Conservation (phyloP, 2,888 invertebrate species). For the Rugalucina vietnamica region DNA sequence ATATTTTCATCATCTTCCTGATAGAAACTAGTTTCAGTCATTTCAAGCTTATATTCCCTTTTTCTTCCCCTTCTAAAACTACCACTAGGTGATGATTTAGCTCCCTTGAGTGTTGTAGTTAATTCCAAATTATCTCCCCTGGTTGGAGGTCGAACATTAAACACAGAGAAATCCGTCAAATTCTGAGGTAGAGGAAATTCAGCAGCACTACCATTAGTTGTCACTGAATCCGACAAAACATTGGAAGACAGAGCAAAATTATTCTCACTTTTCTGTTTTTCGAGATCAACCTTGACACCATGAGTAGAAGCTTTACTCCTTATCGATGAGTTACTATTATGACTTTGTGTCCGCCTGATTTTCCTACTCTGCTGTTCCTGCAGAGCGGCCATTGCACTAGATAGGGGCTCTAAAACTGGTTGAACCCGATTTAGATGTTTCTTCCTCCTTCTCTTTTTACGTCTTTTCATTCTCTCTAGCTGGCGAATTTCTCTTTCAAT, state of each 20-base stretch:
- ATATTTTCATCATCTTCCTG: slow-evolving; percentile 65
- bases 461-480: slow-evolving; percentile 54
- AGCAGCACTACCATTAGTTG: slow-evolving; percentile 58
- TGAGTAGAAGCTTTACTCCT: slow-evolving; percentile 73
- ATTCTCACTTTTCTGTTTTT: slow-evolving; percentile 59
- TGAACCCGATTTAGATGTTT: slow-evolving; percentile 67
- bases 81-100: slow-evolving; percentile 61
- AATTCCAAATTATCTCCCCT: slow-evolving; percentile 44
- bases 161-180: slow-evolving; percentile 73
- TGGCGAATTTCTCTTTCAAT: slow-evolving; percentile 55
- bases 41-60: slow-evolving; percentile 63
- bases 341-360: slow-evolving; percentile 46
- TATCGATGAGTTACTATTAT: slow-evolving; percentile 74
- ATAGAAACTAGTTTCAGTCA: slow-evolving; percentile 66
- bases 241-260: slow-evolving; percentile 61
- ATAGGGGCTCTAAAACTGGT: slow-evolving; percentile 71
- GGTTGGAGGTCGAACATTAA: slow-evolving; percentile 63
- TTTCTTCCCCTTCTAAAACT: slow-evolving; percentile 56
- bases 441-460: slow-evolving; percentile 67
- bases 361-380: slow-evolving; percentile 53
- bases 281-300: slow-evolving; percentile 64
- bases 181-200: slow-evolving; percentile 64
- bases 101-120: slow-evolving; percentile 56
- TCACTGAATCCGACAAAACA: slow-evolving; percentile 56
- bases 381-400: slow-evolving; percentile 62